These are phyloP conservation scores for Molorchus minor DNA, from an alignment of 2,888 invertebrate species.

Conservation along the genomic window DNA sequence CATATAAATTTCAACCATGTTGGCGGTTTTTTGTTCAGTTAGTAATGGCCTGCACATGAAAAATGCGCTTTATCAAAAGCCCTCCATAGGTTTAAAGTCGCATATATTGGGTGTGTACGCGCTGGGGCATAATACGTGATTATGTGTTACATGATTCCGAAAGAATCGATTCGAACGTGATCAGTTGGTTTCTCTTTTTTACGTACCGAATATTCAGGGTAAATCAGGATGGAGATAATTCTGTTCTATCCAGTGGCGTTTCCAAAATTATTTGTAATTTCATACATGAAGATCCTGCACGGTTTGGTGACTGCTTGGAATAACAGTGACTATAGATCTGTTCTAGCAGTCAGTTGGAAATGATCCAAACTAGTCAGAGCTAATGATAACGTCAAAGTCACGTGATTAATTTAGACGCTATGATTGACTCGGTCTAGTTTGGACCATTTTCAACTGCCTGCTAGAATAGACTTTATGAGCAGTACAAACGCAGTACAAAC, in stretches of 20 bases:
- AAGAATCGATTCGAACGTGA: conserved; percentile 37
- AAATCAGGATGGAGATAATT: conserved; percentile 34
- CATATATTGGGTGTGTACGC: conserved; percentile 53
- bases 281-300: too few relatives aligned
- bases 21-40: conserved; percentile 44
- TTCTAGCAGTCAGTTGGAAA: too few relatives aligned
- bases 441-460: too few relatives aligned
- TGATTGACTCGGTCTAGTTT: too few relatives aligned
- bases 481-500: too few relatives aligned
- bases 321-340: too few relatives aligned
- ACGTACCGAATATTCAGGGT: conserved; percentile 32
- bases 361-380: too few relatives aligned
- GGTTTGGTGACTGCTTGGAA: too few relatives aligned
- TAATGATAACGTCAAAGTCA: too few relatives aligned
- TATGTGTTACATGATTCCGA: conserved; percentile 48
- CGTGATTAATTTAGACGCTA: too few relatives aligned
- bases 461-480: too few relatives aligned
- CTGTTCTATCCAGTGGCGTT: conserved; percentile 7
- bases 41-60: conserved; percentile 46
- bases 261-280: neutral
- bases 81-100: conserved; percentile 44
- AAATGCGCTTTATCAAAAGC: conserved; percentile 43
- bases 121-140: conserved; percentile 59
- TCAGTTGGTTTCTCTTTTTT: conserved; percentile 34
- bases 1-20: conserved; percentile 52